phyloP scores from a whole-genome alignment of 2,797 vertebrate species.

The Podargus strigoides region DNA sequence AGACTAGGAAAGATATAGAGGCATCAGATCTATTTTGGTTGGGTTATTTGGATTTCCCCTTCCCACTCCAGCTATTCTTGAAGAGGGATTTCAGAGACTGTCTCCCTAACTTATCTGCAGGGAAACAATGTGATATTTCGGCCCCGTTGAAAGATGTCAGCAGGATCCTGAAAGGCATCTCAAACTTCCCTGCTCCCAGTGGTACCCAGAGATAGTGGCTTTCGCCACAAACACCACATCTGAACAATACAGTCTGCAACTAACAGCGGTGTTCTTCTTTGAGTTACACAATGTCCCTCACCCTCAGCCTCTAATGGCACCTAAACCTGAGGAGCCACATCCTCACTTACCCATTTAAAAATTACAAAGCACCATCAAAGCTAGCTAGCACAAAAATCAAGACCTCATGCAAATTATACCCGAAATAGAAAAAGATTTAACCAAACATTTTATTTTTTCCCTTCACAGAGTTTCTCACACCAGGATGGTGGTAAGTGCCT shows the following conservation, averaged over 20 bases:
- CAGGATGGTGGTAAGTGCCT: slow-evolving; percentile 86
- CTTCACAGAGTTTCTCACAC: slow-evolving; percentile 85
- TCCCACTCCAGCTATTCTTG: background rate
- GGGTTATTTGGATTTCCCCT: background rate
- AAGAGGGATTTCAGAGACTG: background rate
- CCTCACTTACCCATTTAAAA: background rate
- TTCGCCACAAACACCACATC: background rate
- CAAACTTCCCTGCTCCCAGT: background rate
- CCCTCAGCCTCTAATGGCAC: background rate
- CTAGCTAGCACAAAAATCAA: background rate
- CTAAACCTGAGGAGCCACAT: background rate
- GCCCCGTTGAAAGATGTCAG: background rate
- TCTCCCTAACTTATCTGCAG: background rate
- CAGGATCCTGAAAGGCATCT: background rate
- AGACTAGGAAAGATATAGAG: background rate
- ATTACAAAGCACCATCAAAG: background rate
- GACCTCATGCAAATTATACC: background rate
- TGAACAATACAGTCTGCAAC: background rate
- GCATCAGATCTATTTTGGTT: background rate
- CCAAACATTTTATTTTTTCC: slow-evolving; percentile 46
- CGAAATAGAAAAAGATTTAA: background rate
- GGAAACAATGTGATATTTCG: background rate
- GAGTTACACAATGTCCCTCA: background rate
- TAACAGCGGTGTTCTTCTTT: background rate
- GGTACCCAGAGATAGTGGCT: background rate